These are phyloP conservation scores for Acleris sparsana DNA, from an alignment of 2,888 invertebrate species.

Conservation along the genomic window DNA sequence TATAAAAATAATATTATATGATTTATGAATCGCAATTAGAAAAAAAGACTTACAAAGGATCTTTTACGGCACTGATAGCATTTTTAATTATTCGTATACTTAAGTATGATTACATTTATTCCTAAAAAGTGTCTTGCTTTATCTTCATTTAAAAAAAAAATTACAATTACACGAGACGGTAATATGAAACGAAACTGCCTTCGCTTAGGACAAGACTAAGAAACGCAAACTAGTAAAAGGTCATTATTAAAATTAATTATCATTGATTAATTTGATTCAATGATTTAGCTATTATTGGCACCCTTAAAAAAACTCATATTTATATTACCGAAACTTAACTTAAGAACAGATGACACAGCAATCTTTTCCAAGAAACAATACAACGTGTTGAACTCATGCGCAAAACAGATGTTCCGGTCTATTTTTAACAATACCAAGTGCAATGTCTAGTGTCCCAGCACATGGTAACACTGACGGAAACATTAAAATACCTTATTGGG, in stretches of 20 bases:
- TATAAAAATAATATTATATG: background rate
- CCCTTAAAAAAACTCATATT: background rate
- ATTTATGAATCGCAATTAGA: background rate
- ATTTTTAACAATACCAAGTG: slow-evolving; percentile 28
- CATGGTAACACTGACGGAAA: slow-evolving; percentile 21
- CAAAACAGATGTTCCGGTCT: slow-evolving; percentile 26
- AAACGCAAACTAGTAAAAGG: too few relatives aligned
- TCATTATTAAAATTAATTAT: too few relatives aligned
- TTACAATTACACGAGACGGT: too few relatives aligned
- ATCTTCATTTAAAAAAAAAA: too few relatives aligned
- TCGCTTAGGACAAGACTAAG: too few relatives aligned
- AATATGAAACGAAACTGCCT: too few relatives aligned
- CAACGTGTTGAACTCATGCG: slow-evolving; percentile 10
- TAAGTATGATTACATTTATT: too few relatives aligned
- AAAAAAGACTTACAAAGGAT: background rate
- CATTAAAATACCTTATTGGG: slow-evolving; percentile 22
- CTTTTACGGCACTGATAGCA: too few relatives aligned
- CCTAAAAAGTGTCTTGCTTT: too few relatives aligned
- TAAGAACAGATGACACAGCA: background rate
- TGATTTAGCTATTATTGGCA: too few relatives aligned
- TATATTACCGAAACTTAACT: background rate
- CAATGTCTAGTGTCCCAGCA: slow-evolving; percentile 25
- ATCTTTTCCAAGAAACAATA: slow-evolving; percentile 23
- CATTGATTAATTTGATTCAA: too few relatives aligned
- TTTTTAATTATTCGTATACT: too few relatives aligned